Conservation (phyloP, 2,888 invertebrate species). For the Stenotaenia linearis region DNA sequence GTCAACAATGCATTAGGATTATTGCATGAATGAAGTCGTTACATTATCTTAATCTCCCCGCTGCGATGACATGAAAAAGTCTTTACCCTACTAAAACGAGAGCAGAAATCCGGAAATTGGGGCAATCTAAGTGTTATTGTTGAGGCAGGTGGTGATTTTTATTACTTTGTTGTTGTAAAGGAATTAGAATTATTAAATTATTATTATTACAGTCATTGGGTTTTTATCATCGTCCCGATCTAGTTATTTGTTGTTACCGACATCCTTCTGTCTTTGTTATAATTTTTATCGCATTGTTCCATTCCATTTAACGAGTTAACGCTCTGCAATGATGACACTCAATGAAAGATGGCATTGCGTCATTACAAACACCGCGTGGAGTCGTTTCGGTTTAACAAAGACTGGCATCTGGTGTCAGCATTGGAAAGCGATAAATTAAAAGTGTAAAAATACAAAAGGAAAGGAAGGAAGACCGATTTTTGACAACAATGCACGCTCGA, state of each 20-base stretch:
- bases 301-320: neutral
- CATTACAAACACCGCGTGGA: neutral
- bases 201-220: neutral
- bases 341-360: neutral
- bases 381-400: neutral
- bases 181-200: too few species aligned
- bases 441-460: neutral
- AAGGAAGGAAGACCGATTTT: neutral
- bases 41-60: neutral
- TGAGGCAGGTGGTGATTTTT: neutral
- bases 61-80: neutral
- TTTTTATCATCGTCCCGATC: neutral
- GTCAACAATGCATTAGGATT: neutral
- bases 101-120: neutral
- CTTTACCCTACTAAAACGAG: neutral
- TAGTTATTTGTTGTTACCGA: neutral
- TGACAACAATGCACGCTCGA: neutral
- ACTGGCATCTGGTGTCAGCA: neutral
- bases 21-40: neutral
- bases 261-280: neutral
- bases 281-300: neutral
- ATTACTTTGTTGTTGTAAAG: neutral
- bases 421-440: neutral
- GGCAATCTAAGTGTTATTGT: neutral
- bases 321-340: neutral